Conservation (phyloP, 2,888 invertebrate genomes). For the Archaeoteleia sp. region DNA sequence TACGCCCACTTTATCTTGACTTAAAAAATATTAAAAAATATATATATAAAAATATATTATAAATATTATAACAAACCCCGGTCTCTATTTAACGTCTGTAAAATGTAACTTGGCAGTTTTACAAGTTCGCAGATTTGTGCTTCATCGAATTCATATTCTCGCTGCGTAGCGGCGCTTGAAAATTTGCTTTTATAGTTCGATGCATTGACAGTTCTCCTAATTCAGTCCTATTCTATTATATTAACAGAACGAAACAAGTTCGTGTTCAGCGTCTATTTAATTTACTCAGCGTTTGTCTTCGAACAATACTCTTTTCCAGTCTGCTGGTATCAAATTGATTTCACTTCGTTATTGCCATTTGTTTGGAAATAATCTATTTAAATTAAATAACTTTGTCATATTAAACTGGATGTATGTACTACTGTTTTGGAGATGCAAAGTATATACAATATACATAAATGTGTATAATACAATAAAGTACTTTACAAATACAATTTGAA, state of each 20-base stretch:
- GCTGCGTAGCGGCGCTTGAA: background rate
- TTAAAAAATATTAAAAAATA: no score
- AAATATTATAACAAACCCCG: no score
- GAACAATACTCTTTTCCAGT: conserved; percentile 31
- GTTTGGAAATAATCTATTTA: conserved; percentile 26
- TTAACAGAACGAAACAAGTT: conserved; percentile 41
- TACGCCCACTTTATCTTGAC: no score
- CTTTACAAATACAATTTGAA: no score
- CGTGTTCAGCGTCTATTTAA: conserved; percentile 31
- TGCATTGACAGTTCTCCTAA: conserved; percentile 18
- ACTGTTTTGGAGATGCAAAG: no score
- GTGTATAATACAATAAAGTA: no score
- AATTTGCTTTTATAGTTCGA: conserved; percentile 8
- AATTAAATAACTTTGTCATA: background rate
- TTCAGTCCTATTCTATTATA: conserved; percentile 20
- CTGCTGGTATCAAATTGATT: conserved; percentile 22
- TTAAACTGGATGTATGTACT: no score
- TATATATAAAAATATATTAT: no score
- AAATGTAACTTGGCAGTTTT: no score
- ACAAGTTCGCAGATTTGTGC: no score
- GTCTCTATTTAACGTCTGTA: no score
- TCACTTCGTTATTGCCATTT: conserved; percentile 26
- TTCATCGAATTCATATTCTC: background rate
- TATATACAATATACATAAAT: no score
- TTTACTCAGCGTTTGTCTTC: conserved; percentile 21